These are phyloP conservation scores for Cathartes aura DNA, from an alignment of 2,113 vertebrate genomes.

Conservation along the genomic window DNA sequence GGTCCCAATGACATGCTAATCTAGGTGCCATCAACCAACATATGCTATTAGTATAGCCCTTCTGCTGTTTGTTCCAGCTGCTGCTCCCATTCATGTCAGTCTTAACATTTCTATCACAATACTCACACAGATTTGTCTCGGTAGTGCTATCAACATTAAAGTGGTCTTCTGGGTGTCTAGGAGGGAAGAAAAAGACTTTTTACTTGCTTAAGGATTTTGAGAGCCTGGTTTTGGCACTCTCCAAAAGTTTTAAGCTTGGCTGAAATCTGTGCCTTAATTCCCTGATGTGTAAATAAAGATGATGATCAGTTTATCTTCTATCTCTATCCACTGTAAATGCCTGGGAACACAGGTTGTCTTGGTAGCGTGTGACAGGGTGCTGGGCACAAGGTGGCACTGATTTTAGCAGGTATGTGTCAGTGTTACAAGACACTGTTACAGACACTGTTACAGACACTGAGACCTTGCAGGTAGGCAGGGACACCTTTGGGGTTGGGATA, in stretches of 20 bases:
- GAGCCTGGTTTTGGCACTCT: neutral
- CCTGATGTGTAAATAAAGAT: neutral
- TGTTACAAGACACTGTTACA: too few relatives aligned
- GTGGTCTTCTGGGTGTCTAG: neutral
- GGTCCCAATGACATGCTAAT: neutral
- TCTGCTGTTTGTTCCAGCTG: neutral
- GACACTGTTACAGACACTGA: neutral
- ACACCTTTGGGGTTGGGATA: fast-evolving
- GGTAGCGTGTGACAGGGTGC: neutral
- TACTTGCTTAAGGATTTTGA: neutral
- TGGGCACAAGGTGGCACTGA: neutral
- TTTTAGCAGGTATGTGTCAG: neutral
- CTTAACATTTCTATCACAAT: neutral
- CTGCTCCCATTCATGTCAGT: neutral
- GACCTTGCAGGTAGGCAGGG: neutral
- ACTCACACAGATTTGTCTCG: neutral
- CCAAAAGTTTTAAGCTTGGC: neutral
- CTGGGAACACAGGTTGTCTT: neutral
- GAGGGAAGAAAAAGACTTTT: neutral
- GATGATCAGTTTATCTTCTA: neutral
- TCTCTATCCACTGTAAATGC: neutral
- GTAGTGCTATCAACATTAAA: neutral
- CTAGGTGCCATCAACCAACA: neutral
- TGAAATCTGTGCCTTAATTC: neutral
- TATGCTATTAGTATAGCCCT: too few relatives aligned